A percentile compares a stretch with the other conserved stretches of the same genome.
These are phyloP conservation scores for Pempheris klunzingeri DNA, from an alignment of 2,797 vertebrate genomes.

Conservation along the genomic window DNA sequence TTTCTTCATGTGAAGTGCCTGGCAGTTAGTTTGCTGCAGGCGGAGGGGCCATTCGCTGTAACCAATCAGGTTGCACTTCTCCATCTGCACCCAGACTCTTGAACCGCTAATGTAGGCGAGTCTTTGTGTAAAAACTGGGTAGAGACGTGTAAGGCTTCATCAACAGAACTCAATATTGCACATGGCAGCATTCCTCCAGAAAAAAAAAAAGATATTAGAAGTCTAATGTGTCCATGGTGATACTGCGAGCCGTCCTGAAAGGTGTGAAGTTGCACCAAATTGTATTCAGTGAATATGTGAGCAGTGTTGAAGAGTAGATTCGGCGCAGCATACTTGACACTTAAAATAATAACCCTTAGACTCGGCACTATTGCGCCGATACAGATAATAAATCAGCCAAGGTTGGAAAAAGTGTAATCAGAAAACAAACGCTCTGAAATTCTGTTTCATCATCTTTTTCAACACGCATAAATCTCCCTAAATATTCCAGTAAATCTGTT, in stretches of 20 bases:
- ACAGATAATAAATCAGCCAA: conserved; percentile 1
- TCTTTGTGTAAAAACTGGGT: conserved; percentile 47
- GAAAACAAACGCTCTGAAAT: conserved; percentile 16
- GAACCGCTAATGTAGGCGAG: conserved; percentile 58
- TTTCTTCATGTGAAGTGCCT: conserved; percentile 81
- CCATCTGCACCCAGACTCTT: conserved; percentile 77
- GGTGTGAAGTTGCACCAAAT: background rate
- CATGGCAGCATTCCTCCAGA: conserved; percentile 2
- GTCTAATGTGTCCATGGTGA: background rate
- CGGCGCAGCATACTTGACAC: background rate
- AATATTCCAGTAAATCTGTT: conserved; percentile 49
- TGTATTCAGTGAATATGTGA: background rate
- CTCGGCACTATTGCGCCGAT: background rate
- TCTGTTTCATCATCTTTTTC: conserved; percentile 24
- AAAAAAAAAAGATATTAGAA: conserved; percentile 21
- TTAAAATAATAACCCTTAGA: background rate
- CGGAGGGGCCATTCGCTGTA: conserved; percentile 69
- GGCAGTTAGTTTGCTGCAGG: conserved; percentile 80
- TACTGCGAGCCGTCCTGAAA: background rate
- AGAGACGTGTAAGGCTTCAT: conserved; percentile 32
- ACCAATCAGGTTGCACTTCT: conserved; percentile 75
- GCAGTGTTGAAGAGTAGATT: background rate
- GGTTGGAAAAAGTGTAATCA: conserved; percentile 3
- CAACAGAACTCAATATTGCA: conserved; percentile 10
- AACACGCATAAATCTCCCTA: conserved; percentile 16